These are phyloP conservation scores for Brachystomella parvula DNA, from an alignment of 1,140 invertebrate species.

Conservation along the genomic window DNA sequence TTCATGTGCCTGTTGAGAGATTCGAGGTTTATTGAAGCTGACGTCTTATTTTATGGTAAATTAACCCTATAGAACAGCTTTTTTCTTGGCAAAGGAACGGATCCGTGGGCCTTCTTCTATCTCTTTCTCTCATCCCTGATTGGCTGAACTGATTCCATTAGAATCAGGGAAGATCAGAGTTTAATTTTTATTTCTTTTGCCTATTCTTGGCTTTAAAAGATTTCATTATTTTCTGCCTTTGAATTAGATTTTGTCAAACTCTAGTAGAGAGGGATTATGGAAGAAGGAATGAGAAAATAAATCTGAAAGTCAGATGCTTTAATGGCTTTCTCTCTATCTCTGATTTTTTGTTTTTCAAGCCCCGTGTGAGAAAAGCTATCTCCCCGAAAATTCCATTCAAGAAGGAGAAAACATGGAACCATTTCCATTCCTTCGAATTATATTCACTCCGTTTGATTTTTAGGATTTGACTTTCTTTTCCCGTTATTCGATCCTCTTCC, in stretches of 20 bases:
- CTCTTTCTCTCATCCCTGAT: not conserved
- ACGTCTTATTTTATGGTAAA: slow-evolving; percentile 7
- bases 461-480: not conserved
- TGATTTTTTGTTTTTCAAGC: too few relatives aligned
- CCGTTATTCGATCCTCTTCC: not conserved
- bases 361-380: not conserved
- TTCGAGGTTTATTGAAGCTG: not conserved
- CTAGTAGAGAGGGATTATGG: not conserved
- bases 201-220: not conserved
- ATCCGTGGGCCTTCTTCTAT: not conserved
- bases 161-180: not conserved
- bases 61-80: not conserved
- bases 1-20: not conserved
- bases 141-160: not conserved
- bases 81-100: not conserved
- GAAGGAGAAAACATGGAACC: slow-evolving; percentile 2
- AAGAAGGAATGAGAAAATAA: not conserved
- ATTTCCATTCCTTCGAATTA: slow-evolving; percentile 12
- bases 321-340: not conserved
- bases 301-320: not conserved
- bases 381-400: not conserved
- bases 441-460: slow-evolving; percentile 11
- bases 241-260: not conserved
- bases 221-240: too few relatives aligned
- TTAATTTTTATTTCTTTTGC: not conserved